These are phyloP conservation scores for Sycobia sp. DNA, from an alignment of 1,140 invertebrate species.

Conservation along the genomic window DNA sequence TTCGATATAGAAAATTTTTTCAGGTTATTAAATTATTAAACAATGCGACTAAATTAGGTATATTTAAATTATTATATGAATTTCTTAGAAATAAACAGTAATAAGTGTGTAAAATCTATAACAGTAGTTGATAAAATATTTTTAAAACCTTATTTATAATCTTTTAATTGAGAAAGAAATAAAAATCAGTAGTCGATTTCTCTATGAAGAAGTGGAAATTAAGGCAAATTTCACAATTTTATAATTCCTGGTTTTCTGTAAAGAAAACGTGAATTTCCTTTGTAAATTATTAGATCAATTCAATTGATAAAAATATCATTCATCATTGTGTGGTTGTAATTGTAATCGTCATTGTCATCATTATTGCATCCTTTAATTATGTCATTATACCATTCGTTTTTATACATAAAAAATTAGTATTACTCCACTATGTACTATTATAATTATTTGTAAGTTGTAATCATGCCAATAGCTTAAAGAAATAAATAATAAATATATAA, in stretches of 20 bases:
- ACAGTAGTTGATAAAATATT: not conserved
- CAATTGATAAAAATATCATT: slow-evolving; percentile 21
- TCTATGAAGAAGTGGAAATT: slow-evolving; percentile 26
- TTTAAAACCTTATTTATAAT: not conserved
- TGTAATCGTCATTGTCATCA: slow-evolving; percentile 23
- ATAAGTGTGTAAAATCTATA: not conserved
- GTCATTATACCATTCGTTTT: slow-evolving; percentile 27
- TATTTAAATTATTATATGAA: slow-evolving; percentile 6
- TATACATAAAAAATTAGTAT: slow-evolving; percentile 34
- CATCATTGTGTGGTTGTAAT: slow-evolving; percentile 32
- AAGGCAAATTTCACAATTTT: slow-evolving; percentile 17
- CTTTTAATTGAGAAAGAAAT: not conserved
- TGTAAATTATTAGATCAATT: slow-evolving; percentile 29
- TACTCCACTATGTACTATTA: slow-evolving; percentile 33
- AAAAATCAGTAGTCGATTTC: slow-evolving; percentile 9
- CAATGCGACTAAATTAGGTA: slow-evolving; percentile 9
- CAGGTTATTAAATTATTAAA: slow-evolving; percentile 1
- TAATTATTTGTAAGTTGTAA: slow-evolving; percentile 35
- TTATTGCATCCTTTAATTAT: slow-evolving; percentile 25
- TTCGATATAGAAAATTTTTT: slow-evolving; percentile 16
- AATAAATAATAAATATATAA: slow-evolving; percentile 33
- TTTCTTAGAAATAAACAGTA: not conserved
- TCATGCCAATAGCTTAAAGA: slow-evolving; percentile 34
- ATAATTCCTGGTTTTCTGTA: slow-evolving; percentile 7
- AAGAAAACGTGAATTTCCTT: slow-evolving; percentile 5